Evolutionary conservation across 1,140 invertebrate genomes (phyloP).

Genomic region (Chironomus striatipennis): DNA sequence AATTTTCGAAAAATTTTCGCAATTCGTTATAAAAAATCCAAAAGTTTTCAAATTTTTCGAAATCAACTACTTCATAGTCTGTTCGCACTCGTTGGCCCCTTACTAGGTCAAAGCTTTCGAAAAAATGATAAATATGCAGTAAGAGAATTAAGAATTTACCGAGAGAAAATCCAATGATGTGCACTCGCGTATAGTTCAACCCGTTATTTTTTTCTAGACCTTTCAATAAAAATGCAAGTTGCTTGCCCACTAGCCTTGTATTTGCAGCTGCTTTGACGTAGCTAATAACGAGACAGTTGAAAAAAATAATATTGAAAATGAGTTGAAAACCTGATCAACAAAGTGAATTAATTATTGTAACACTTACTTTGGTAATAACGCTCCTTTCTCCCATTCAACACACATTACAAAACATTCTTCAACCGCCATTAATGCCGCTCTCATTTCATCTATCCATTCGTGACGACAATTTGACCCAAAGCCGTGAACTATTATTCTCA

Average conservation of each 20-base stretch:
- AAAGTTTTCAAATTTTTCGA: too few relatives aligned
- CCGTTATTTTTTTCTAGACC: conserved; percentile 37
- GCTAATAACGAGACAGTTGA: not conserved
- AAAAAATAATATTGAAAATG: not conserved
- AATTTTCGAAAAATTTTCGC: too few relatives aligned
- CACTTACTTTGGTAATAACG: conserved; percentile 40
- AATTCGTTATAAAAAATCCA: too few relatives aligned
- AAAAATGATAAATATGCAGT: too few relatives aligned
- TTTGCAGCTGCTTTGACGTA: conserved; percentile 21
- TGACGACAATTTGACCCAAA: conserved; percentile 84
- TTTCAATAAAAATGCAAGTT: conserved; percentile 18
- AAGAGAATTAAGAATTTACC: not conserved
- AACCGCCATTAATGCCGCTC: conserved; percentile 77
- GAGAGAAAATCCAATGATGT: conserved; percentile 78
- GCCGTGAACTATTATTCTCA: conserved; percentile 88
- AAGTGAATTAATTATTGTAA: not conserved
- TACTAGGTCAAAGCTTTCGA: too few relatives aligned
- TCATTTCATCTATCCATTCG: conserved; percentile 90
- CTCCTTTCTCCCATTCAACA: conserved; percentile 90
- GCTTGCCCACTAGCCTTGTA: conserved; percentile 7
- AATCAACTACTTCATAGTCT: too few relatives aligned
- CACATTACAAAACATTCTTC: conserved; percentile 84
- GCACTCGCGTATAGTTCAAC: conserved; percentile 50
- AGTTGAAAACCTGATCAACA: not conserved
- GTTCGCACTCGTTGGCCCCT: too few relatives aligned